These are phyloP conservation scores for Onychorhynchus coronatus DNA, from an alignment of 2,113 vertebrate genomes.

Conservation along the genomic window DNA sequence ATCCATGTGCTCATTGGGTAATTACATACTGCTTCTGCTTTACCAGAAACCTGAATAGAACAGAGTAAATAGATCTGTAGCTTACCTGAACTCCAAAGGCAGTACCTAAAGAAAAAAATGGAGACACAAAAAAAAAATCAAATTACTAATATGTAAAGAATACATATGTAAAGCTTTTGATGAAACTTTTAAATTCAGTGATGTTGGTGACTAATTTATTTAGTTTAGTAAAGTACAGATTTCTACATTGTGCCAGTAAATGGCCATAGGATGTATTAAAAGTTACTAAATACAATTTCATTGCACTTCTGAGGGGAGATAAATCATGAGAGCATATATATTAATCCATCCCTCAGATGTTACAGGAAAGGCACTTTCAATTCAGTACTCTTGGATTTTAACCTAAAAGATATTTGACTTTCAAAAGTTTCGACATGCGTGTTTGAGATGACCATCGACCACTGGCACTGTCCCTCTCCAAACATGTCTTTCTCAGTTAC, in stretches of 20 bases:
- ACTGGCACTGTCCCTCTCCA: not conserved
- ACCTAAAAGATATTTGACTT: not conserved
- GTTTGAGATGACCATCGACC: rapidly evolving
- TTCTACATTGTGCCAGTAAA: not conserved
- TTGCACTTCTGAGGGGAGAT: not conserved
- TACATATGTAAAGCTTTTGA: not conserved
- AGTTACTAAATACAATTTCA: not conserved
- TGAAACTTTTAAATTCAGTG: not conserved
- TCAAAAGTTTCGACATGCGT: rapidly evolving
- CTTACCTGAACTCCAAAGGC: slow-evolving; percentile 50
- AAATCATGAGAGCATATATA: not conserved
- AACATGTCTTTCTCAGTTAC: not conserved
- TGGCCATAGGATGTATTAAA: not conserved
- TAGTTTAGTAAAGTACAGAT: not conserved
- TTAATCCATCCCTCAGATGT: not conserved
- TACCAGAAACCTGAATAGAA: not conserved
- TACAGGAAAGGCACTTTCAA: not conserved
- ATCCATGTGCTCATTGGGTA: not conserved
- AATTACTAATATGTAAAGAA: not conserved
- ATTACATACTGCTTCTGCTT: not conserved
- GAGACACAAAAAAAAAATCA: not conserved
- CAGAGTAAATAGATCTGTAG: not conserved
- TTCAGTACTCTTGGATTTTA: not conserved
- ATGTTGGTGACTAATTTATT: not conserved
- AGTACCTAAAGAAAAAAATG: not conserved